These are phyloP conservation scores for Drosophila trichaetosa DNA, from an alignment of 2,888 invertebrate genomes.

Conservation along the genomic window DNA sequence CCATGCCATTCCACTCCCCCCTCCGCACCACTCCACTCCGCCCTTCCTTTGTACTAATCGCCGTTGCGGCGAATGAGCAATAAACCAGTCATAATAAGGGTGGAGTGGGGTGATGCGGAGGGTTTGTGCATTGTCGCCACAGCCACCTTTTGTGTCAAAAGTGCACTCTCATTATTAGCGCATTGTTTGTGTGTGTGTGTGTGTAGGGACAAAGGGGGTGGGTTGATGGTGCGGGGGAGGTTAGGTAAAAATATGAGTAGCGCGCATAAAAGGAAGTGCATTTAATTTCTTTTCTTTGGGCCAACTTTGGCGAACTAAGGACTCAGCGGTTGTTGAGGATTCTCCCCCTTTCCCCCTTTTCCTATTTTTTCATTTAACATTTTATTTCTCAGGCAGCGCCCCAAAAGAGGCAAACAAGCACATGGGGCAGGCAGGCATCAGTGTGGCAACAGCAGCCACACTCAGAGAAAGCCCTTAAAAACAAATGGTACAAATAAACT, in stretches of 20 bases:
- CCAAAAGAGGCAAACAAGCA: background rate
- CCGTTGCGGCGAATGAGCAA: conserved; percentile 77
- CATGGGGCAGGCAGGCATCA: background rate
- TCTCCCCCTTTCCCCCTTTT: background rate
- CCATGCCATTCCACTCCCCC: background rate
- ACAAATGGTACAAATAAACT: background rate
- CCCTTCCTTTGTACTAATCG: conserved; percentile 58
- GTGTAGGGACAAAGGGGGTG: background rate
- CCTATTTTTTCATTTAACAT: conserved; percentile 34
- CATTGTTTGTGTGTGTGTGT: conserved; percentile 53
- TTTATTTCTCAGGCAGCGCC: conserved; percentile 1
- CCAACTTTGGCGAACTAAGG: conserved; percentile 27
- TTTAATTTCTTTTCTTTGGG: conserved; percentile 79
- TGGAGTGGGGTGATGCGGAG: background rate
- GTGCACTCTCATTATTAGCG: conserved; percentile 80
- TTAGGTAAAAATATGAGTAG: conserved; percentile 66
- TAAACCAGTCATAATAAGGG: conserved; percentile 60
- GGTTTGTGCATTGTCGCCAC: conserved; percentile 53
- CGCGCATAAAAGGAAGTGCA: conserved; percentile 79
- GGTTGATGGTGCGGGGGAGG: background rate
- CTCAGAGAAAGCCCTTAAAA: background rate
- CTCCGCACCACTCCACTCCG: background rate
- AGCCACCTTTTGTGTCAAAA: conserved; percentile 80
- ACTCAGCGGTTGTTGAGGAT: conserved; percentile 4
- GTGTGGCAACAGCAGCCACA: conserved; percentile 2